Evolutionary conservation across 1,140 invertebrate genomes (phyloP), one percentile per base, ranked within the genome.

Genomic region (Drosophila albomicans): DNA sequence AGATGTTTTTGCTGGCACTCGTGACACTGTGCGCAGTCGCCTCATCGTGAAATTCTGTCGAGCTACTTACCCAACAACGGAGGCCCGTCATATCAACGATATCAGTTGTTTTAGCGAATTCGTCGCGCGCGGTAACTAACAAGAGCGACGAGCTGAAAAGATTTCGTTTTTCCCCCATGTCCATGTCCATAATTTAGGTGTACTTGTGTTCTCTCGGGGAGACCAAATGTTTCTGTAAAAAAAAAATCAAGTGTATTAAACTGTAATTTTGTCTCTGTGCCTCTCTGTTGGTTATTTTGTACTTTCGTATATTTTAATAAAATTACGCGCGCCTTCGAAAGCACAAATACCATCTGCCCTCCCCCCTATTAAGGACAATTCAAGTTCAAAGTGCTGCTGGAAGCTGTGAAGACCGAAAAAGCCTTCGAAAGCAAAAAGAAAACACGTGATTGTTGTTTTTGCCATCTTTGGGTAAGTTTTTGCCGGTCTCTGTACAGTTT

Each of bases 81-180:
- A 89, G 78, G 86, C 81, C 86, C 72, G 86, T 85, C 79, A 81
- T 89, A 90, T 89, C 85, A 90, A 69, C 75, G 78, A 82, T 89
- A 89, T 90, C 85, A 89, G 81, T 89, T 87, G 85, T 70, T 90
- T 90, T 81, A 71, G 81, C 78, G 85, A 90, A 90, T 89, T 79
- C 86, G 75, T 79, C 66, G 85, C 78, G 86, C 72, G 75, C 85
- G 75, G 78, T 90, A 54, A 66, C 49, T 75, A 63, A 61, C 73
- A 63, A 54, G 43, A 35, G 49, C 49, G 68, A 54, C 72, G 45
- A 67, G 35, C 66, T 49, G 45, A 64, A 76, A 66, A 71, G 70
- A 75, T 59, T 68, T 72, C 45, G 61, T 58, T 71, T 46, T 56
- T 57, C 8, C 54, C 30, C 46, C 51, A 59, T 62, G 66, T 77